A percentile compares a stretch with the other conserved stretches of the same genome.
phyloP scores from a whole-genome alignment of 2,888 invertebrate genomes.

The Clepsis dumicolana region DNA sequence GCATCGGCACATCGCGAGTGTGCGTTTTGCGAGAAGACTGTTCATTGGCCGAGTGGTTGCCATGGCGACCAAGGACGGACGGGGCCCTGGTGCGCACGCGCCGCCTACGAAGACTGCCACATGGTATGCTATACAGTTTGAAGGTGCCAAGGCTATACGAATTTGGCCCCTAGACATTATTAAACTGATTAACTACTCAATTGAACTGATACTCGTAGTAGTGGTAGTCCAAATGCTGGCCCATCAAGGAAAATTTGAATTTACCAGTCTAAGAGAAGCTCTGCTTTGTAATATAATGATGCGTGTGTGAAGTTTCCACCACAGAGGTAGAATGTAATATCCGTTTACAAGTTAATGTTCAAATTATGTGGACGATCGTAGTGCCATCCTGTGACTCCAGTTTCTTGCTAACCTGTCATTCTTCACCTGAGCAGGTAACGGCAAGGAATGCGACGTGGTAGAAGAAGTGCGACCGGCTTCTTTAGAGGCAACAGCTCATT shows the following conservation, averaged over 20 bases:
- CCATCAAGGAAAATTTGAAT: no score
- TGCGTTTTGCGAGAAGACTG: constrained; percentile 86
- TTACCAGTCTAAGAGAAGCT: no score
- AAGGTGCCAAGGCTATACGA: neutral
- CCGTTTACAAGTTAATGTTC: no score
- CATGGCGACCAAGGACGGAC: constrained; percentile 84
- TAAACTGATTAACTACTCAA: no score
- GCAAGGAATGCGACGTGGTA: constrained; percentile 78
- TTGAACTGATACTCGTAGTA: no score
- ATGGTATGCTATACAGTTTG: constrained; percentile 61
- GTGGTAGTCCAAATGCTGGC: no score
- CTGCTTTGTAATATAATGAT: no score
- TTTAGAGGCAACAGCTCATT: constrained; percentile 82
- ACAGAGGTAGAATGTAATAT: no score
- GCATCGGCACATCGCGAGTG: constrained; percentile 72
- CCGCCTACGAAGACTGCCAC: constrained; percentile 73
- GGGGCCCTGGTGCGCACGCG: constrained; percentile 80
- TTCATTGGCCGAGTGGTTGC: constrained; percentile 85
- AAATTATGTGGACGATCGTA: no score
- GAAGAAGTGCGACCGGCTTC: constrained; percentile 77
- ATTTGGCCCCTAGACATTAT: no score
- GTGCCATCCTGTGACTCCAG: no score
- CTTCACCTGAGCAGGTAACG: constrained; percentile 65
- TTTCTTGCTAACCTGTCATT: neutral
- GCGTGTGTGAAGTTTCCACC: no score